These are phyloP conservation scores for Gastrophryne carolinensis DNA, from an alignment of 2,797 vertebrate genomes.

Conservation along the genomic window DNA sequence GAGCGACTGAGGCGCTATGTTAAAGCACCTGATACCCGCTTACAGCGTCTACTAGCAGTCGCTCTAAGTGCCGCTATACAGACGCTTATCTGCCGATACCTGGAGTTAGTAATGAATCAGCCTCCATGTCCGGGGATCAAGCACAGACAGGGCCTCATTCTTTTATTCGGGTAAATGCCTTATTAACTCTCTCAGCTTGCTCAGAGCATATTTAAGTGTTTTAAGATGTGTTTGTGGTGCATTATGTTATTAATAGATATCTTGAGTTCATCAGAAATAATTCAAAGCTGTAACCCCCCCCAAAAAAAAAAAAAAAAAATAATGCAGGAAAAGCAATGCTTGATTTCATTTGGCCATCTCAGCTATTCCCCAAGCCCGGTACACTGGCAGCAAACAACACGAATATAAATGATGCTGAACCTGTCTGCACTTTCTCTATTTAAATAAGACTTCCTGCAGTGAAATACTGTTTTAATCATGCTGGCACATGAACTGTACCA, in stretches of 20 bases:
- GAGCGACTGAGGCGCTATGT: too few relatives aligned
- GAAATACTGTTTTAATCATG: conserved; percentile 52
- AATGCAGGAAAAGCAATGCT: conserved; percentile 31
- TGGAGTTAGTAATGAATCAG: too few relatives aligned
- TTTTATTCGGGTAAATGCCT: too few relatives aligned
- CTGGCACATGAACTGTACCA: conserved; percentile 46
- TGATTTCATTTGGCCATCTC: conserved; percentile 50
- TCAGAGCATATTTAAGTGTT: conserved; percentile 1
- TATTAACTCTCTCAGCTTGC: too few relatives aligned
- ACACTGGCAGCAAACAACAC: conserved; percentile 48
- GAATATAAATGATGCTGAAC: conserved; percentile 53
- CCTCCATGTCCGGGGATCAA: too few relatives aligned
- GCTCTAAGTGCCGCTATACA: too few relatives aligned
- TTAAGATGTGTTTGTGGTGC: conserved; percentile 1
- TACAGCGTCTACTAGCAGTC: too few relatives aligned
- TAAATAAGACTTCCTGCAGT: conserved; percentile 53
- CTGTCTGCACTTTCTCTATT: conserved; percentile 52
- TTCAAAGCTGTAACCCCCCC: conserved; percentile 26
- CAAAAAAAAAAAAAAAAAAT: too few relatives aligned
- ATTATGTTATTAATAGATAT: conserved; percentile 16
- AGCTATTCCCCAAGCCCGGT: conserved; percentile 42
- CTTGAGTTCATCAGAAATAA: conserved; percentile 27
- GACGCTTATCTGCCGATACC: too few relatives aligned
- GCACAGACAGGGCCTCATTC: too few relatives aligned
- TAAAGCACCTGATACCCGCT: too few relatives aligned